phyloP scores from a whole-genome alignment of 2,888 invertebrate species.

The Arctia plantaginis region DNA sequence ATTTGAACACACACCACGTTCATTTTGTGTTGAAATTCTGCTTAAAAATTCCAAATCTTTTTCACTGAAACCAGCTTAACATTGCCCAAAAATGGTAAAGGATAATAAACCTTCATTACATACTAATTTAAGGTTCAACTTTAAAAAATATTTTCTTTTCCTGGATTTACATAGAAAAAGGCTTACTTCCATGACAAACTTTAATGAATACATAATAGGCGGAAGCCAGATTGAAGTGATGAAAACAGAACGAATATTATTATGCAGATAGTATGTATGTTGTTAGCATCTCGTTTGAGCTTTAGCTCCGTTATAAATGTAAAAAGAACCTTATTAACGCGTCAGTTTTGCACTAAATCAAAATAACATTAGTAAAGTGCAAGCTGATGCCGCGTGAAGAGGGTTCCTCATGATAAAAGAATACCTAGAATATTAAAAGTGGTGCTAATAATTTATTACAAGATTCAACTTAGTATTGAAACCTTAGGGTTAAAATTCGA shows the following conservation, averaged over 20 bases:
- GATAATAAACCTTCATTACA: constrained; percentile 24
- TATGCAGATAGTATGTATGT: constrained; percentile 27
- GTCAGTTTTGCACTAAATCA: not conserved
- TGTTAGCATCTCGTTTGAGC: constrained; percentile 23
- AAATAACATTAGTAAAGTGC: not conserved
- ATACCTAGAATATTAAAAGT: too few species aligned
- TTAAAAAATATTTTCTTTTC: constrained; percentile 42
- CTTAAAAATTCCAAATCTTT: constrained; percentile 23
- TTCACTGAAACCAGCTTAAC: constrained; percentile 16
- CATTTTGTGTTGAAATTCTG: constrained; percentile 10
- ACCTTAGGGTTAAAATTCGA: too few species aligned
- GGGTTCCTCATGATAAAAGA: not conserved
- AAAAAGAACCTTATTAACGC: not conserved
- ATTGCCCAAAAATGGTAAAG: not conserved
- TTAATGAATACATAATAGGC: constrained; percentile 54
- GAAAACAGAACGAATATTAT: constrained; percentile 17
- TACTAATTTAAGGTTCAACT: constrained; percentile 18
- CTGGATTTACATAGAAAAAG: constrained; percentile 67
- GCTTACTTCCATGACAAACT: constrained; percentile 59
- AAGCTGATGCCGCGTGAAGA: not conserved
- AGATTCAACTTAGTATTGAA: too few species aligned
- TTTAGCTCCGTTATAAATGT: not conserved
- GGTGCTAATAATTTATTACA: too few species aligned
- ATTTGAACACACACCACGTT: constrained; percentile 20
- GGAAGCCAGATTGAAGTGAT: constrained; percentile 7